Percentiles rank a stretch among this genome's conserved stretches.
Conservation (phyloP, 2,888 invertebrate genomes). For the Steinernema carpocapsae region DNA sequence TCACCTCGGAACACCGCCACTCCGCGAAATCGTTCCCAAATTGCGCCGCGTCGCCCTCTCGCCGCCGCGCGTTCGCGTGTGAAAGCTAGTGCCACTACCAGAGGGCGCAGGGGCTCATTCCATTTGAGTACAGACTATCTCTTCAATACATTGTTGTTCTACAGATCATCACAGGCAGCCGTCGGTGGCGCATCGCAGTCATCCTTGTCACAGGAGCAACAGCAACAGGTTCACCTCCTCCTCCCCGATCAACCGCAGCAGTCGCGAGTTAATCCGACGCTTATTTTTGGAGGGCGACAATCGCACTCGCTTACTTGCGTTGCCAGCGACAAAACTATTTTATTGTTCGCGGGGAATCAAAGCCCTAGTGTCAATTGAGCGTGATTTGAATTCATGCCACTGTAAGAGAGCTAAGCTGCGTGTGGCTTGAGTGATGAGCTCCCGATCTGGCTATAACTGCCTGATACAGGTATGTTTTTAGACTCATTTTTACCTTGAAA, state of each 20-base stretch:
- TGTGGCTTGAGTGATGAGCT: slow-evolving; percentile 18
- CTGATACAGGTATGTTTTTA: slow-evolving; percentile 56
- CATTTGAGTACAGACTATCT: background rate
- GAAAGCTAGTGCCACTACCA: too few relatives aligned
- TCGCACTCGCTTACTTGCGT: background rate
- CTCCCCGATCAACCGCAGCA: background rate
- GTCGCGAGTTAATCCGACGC: slow-evolving; percentile 31
- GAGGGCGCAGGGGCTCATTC: background rate
- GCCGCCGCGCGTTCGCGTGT: background rate
- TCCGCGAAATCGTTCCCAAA: slow-evolving; percentile 1
- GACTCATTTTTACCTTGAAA: slow-evolving; percentile 5
- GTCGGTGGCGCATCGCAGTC: slow-evolving; percentile 4
- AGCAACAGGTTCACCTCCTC: background rate
- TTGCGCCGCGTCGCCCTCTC: background rate
- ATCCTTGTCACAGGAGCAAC: too few relatives aligned
- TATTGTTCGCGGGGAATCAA: slow-evolving; percentile 16
- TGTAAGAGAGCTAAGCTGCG: too few relatives aligned
- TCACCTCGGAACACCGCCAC: slow-evolving; percentile 8
- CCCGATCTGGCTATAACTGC: slow-evolving; percentile 48
- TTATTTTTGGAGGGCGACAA: slow-evolving; percentile 32
- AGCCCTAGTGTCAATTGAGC: background rate
- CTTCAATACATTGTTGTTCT: background rate
- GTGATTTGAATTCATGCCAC: too few relatives aligned
- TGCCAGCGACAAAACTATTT: slow-evolving; percentile 31
- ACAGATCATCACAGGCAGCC: slow-evolving; percentile 7